Evolutionary conservation across 1,140 invertebrate genomes (phyloP), one percentile per base, ranked within the genome.

Genomic region (Dysdera silvatica): DNA sequence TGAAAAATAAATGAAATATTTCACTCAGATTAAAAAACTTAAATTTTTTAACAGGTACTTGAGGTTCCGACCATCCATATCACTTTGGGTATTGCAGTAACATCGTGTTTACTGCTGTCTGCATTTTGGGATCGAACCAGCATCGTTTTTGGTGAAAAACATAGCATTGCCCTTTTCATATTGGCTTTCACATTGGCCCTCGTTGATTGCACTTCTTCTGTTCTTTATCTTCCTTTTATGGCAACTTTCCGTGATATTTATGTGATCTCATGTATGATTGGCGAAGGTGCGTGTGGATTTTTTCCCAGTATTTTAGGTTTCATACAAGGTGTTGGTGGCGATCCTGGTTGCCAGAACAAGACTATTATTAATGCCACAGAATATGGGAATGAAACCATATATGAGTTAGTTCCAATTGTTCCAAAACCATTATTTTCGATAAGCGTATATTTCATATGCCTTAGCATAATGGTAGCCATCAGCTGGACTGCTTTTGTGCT

Each of bases 171-270:
- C 0, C 80, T 95, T 2, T 80, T 95, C 2, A 71, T 81, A 16
- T 70, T 95, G 1, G 85, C 87, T 51, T 91, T 93, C 71, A 82
- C 85, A 54, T 81, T 90, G 32, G 85, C 91, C 0, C 72, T 92
- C 0, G 89, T 95, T 16, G 91, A 92, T 59, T 93, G 91, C 72
- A 95, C 91, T 0, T 92, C 90, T 67, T 93, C 91, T 0, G 91
- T 95, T 28, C 78, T 83, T 1, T 96, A 92, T 72, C 85, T 94
- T 70, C 92, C 92, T 0, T 95, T 89, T 73, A 88, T 96, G 85
- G 82, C 88, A 35, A 80, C 84, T 51, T 94, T 88, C 67, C 82
- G 87, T 68, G 53, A 70, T 6, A 81, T 85, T 20, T 94, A 85
- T 70, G 74, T 87, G 57, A 80, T 80, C 4, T 82, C 83, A 0